Percentiles rank a stretch among this genome's conserved stretches.
Evolutionary conservation across 2,797 vertebrate species (phyloP).

Genomic region (Miichthys miiuy): DNA sequence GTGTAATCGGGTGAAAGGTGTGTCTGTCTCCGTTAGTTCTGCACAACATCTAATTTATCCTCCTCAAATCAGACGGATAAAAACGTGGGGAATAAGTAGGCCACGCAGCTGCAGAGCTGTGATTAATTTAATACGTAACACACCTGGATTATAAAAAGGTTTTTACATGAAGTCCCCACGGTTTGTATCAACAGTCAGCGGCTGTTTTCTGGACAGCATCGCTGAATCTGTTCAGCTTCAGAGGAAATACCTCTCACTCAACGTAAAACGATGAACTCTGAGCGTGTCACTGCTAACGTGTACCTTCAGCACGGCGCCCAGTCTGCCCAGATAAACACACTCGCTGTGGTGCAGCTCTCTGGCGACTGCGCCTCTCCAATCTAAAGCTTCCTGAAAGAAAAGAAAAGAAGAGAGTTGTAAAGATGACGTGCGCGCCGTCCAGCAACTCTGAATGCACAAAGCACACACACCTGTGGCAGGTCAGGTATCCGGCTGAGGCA

Average conservation of each 20-base stretch:
- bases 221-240: too few relatives aligned
- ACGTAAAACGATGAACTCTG: not conserved
- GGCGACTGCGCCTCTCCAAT: conserved; percentile 72
- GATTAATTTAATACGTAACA: not conserved
- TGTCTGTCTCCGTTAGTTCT: too few relatives aligned
- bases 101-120: not conserved
- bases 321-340: conserved; percentile 78
- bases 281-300: not conserved
- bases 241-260: not conserved
- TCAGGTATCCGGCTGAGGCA: not conserved
- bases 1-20: too few relatives aligned
- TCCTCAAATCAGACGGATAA: not conserved
- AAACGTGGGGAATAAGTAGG: not conserved
- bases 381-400: conserved; percentile 63
- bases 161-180: not conserved
- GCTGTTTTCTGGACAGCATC: not conserved
- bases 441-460: not conserved
- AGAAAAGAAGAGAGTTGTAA: not conserved
- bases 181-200: not conserved
- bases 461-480: conserved; percentile 69
- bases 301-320: conserved; percentile 79
- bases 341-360: conserved; percentile 87
- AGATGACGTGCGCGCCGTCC: not conserved
- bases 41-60: not conserved
- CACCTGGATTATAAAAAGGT: not conserved